Percentiles rank a stretch among this genome's conserved stretches.
phyloP scores from a whole-genome alignment of 2,113 vertebrate genomes.

The Psephotus haematonotus region DNA sequence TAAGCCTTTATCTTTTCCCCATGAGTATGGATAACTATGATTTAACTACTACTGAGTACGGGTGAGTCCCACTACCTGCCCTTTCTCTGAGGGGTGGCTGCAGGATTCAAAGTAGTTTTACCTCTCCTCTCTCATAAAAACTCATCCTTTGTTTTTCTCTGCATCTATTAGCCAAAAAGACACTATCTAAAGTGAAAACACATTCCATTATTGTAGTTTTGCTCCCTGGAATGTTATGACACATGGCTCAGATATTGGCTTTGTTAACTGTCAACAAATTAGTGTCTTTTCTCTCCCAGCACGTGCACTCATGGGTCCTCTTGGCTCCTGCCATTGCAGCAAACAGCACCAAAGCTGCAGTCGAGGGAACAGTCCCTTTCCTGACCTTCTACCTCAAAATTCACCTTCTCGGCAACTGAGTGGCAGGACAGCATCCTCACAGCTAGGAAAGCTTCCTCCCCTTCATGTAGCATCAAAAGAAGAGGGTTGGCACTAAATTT shows the following conservation, averaged over 20 bases:
- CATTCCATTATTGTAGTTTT: background rate
- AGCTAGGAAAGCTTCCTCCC: background rate
- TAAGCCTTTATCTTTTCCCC: background rate
- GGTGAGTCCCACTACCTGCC: background rate
- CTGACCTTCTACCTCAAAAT: background rate
- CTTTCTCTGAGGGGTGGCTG: background rate
- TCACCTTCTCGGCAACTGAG: background rate
- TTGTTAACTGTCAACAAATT: conserved; percentile 16
- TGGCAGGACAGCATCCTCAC: accelerated
- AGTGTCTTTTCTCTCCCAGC: background rate
- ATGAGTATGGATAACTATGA: accelerated
- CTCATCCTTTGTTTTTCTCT: background rate
- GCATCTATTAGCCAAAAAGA: conserved; percentile 1
- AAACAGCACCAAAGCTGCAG: background rate
- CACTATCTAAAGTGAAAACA: conserved; percentile 41
- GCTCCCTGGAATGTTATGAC: conserved; percentile 32
- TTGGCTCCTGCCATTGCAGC: background rate
- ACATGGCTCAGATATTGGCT: background rate
- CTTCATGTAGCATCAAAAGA: background rate
- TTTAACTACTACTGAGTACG: background rate
- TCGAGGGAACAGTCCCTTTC: background rate
- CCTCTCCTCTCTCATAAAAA: background rate
- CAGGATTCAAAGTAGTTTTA: background rate
- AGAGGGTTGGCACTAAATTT: background rate
- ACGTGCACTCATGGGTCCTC: background rate